These are phyloP conservation scores for Mizuhopecten yessoensis DNA, from an alignment of 1,140 invertebrate genomes.

Conservation along the genomic window DNA sequence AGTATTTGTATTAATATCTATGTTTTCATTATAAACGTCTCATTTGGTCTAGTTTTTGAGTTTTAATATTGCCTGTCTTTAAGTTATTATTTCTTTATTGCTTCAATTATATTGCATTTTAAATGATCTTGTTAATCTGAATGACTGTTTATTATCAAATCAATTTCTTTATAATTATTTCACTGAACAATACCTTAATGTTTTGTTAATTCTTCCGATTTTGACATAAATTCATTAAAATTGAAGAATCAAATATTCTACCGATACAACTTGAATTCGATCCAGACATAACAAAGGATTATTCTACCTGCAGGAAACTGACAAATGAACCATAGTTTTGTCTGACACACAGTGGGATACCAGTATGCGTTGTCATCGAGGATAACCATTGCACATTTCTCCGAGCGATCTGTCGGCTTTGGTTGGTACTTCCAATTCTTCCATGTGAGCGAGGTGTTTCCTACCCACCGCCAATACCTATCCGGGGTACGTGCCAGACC, in stretches of 20 bases:
- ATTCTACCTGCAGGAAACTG: constrained; percentile 44
- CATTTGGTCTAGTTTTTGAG: too few species aligned
- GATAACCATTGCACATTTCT: constrained; percentile 43
- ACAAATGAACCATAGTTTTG: constrained; percentile 41
- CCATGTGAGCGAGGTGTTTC: neutral
- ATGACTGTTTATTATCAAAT: too few species aligned
- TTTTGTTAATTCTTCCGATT: too few species aligned
- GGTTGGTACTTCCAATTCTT: constrained; percentile 51
- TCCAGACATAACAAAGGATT: neutral
- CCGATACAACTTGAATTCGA: too few species aligned
- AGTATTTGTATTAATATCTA: neutral
- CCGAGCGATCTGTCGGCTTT: constrained; percentile 29
- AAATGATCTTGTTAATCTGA: too few species aligned
- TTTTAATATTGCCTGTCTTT: neutral
- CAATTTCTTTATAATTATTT: too few species aligned
- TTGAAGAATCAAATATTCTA: too few species aligned
- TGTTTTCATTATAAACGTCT: too few species aligned
- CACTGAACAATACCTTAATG: too few species aligned
- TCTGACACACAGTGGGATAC: constrained; percentile 24
- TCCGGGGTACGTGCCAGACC: neutral
- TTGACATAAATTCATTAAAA: too few species aligned
- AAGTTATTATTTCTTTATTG: neutral
- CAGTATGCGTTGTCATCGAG: constrained; percentile 41
- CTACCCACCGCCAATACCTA: constrained; percentile 43
- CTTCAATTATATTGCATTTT: too few species aligned